phyloP scores from a whole-genome alignment of 2,888 invertebrate genomes.

The Sarcophaga caerulescens region DNA sequence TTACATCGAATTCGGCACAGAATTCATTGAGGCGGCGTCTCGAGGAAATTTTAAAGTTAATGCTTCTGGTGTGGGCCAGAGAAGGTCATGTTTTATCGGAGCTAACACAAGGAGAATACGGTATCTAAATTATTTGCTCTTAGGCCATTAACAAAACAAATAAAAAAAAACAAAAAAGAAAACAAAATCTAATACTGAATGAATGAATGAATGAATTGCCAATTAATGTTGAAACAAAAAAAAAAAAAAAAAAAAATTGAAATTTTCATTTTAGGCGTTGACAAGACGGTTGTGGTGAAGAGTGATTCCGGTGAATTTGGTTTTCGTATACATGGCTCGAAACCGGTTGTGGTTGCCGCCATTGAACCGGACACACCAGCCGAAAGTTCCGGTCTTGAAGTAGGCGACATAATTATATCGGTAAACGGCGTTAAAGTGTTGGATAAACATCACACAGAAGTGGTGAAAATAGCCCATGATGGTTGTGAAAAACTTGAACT shows the following conservation, averaged over 20 bases:
- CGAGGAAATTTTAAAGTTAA: slow-evolving; percentile 90
- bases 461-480: slow-evolving; percentile 94
- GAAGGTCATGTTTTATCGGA: slow-evolving; percentile 87
- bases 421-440: slow-evolving; percentile 95
- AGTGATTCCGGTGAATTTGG: slow-evolving; percentile 95
- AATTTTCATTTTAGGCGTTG: slow-evolving; percentile 86
- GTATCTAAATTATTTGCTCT: slow-evolving; percentile 75
- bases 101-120: slow-evolving; percentile 84
- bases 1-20: slow-evolving; percentile 76
- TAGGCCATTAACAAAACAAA: neutral
- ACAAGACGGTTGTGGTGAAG: slow-evolving; percentile 92
- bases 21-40: slow-evolving; percentile 85
- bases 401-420: slow-evolving; percentile 95
- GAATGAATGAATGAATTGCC: neutral
- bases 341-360: slow-evolving; percentile 97
- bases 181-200: neutral
- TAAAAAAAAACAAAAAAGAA: neutral
- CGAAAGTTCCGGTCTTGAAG: slow-evolving; percentile 94
- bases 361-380: slow-evolving; percentile 97
- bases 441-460: slow-evolving; percentile 96
- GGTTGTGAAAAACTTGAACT: slow-evolving; percentile 92
- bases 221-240: neutral
- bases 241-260: too few relatives aligned
- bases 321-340: slow-evolving; percentile 96
- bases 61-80: slow-evolving; percentile 91